Base-by-base conservation (phyloP, 2,113 vertebrate genomes). In the Pionites leucogaster region DNA sequence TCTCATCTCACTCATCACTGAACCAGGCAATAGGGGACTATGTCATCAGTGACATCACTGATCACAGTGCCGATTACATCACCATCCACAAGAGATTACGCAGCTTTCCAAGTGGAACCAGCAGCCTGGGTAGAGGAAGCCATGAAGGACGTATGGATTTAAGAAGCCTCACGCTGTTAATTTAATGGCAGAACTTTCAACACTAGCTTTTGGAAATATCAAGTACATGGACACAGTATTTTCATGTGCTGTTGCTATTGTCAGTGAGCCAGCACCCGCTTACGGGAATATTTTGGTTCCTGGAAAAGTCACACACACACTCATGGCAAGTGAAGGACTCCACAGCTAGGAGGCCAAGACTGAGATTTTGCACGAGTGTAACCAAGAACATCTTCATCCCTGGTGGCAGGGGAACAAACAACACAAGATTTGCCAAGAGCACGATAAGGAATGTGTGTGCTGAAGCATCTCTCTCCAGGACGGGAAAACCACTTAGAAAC, bases 361-460 rank as follows among this genome's bases (percentile, higher is more conserved):
- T 0, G 17, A 86, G 35, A 35, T 13, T 71, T 10, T 11, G 28
- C 44, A 4, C 0, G 47, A 90, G 35, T 1, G 0, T 5, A 64
- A 71, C 70, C 53, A 39, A 47, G 14, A 67, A 62, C n/a, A 49
- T 79, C 3, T 10, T 92, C 91, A 65, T 3, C 3, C 0, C 39
- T 10, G 27, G 55, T 24, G 10, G 0, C 7, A 6, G 68, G 70
- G 81, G 35, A 93, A 70, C 1, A 13, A 75, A 35, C 57, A 76
- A 46, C 29, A 62, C 29, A 8, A 60, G 35, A 65, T 37, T 5
- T 39, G 55, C 77, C 86, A 92, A 93, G 37, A 5, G 49, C 68
- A 39, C 0, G 0, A 9, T 1, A 28, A 35, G 39, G 62, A 60
- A 68, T 2, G 31, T 1, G n/a, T 33, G 59, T 0, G 0, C 70